These are phyloP conservation scores for Anguilla rostrata DNA, from an alignment of 2,113 vertebrate genomes.

Conservation along the genomic window DNA sequence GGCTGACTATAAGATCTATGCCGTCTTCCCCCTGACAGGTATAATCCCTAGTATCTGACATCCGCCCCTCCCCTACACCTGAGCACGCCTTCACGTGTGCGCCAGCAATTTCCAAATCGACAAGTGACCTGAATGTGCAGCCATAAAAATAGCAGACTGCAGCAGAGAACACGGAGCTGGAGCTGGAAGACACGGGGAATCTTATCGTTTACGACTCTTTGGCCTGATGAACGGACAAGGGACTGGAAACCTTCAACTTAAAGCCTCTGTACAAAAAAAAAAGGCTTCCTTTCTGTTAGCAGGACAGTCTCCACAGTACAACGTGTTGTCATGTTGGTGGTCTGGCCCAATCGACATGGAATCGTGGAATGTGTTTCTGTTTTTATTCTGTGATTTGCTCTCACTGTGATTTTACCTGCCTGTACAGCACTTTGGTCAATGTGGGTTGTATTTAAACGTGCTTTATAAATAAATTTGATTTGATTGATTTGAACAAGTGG, in stretches of 20 bases:
- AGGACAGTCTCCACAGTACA: not conserved
- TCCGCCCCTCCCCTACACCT: not conserved
- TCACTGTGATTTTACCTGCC: too few species aligned
- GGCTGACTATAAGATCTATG: not conserved
- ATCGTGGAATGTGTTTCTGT: not conserved
- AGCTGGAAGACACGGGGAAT: not conserved
- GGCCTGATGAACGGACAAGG: not conserved
- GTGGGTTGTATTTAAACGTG: too few species aligned
- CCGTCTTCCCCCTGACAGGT: not conserved
- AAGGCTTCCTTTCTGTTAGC: not conserved
- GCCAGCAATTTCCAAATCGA: not conserved
- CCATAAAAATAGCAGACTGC: not conserved
- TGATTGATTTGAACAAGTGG: too few species aligned
- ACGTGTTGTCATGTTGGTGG: not conserved
- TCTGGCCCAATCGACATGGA: not conserved
- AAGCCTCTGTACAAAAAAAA: not conserved
- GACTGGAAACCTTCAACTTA: not conserved
- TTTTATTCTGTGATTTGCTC: too few species aligned
- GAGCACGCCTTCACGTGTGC: conserved; percentile 4
- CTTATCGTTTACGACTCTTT: not conserved
- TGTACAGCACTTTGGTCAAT: too few species aligned
- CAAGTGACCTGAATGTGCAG: not conserved
- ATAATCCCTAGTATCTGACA: not conserved
- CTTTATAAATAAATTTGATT: too few species aligned
- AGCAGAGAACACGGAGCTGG: not conserved